phyloP scores from a whole-genome alignment of 2,797 vertebrate species.

The Smutsia gigantea region DNA sequence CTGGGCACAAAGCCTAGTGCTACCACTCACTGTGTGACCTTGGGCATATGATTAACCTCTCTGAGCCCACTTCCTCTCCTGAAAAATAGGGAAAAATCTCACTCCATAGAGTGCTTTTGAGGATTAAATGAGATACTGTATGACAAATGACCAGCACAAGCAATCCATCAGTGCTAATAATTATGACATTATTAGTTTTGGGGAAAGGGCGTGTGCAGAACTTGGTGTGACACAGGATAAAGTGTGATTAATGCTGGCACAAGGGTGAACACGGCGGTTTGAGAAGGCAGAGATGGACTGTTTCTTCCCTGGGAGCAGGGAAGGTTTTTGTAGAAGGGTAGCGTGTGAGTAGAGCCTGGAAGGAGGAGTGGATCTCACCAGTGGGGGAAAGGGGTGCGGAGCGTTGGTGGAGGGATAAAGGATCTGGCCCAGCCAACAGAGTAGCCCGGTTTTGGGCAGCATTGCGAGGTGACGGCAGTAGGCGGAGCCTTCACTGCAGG shows the following conservation, averaged over 20 bases:
- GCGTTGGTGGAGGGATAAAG: background rate
- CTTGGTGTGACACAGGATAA: background rate
- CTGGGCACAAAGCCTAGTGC: background rate
- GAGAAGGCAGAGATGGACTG: background rate
- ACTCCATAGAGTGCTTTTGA: background rate
- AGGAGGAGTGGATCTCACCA: background rate
- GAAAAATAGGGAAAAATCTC: background rate
- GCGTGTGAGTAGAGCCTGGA: background rate
- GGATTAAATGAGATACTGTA: background rate
- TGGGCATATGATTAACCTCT: rapidly evolving
- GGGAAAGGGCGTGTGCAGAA: background rate
- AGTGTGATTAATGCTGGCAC: background rate
- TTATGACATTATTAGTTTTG: background rate
- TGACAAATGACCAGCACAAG: background rate
- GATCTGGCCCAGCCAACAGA: background rate
- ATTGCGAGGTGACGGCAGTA: too few relatives aligned
- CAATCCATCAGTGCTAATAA: background rate
- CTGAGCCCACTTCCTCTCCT: background rate
- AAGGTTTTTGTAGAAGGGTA: background rate
- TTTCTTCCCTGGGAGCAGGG: background rate
- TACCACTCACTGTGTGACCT: background rate
- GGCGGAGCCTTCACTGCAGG: too few relatives aligned
- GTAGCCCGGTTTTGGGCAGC: too few relatives aligned
- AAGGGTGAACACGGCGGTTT: background rate
- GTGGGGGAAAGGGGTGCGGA: background rate